These are phyloP conservation scores for Pomacea canaliculata DNA, from an alignment of 2,888 invertebrate species.

Conservation along the genomic window DNA sequence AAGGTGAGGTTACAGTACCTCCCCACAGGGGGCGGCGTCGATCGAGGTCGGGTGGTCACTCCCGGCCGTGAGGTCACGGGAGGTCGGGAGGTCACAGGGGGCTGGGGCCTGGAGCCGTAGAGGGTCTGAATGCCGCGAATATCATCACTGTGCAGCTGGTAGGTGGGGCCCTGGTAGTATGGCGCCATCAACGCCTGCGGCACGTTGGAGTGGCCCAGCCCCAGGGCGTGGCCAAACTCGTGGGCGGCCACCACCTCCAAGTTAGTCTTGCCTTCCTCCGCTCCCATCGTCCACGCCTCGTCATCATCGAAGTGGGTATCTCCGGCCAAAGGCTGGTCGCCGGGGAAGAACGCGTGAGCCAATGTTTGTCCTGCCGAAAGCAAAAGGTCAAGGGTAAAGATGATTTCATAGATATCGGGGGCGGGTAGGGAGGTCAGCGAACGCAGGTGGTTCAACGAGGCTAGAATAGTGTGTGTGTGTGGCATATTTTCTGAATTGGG, in stretches of 20 bases:
- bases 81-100: conserved; percentile 27
- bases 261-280: conserved; percentile 38
- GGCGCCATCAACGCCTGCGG: conserved; percentile 67
- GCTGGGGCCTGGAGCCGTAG: conserved; percentile 55
- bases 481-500: no score
- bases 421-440: neutral
- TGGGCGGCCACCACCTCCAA: conserved; percentile 67
- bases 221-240: conserved; percentile 69
- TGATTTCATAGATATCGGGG: neutral
- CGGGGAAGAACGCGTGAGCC: conserved; percentile 69
- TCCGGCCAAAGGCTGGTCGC: conserved; percentile 51
- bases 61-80: conserved; percentile 28
- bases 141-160: conserved; percentile 61
- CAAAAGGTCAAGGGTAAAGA: no score
- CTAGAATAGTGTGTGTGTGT: no score
- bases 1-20: conserved; percentile 40
- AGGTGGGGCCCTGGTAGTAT: conserved; percentile 63
- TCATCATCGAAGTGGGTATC: conserved; percentile 68
- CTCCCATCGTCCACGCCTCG: conserved; percentile 63
- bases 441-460: neutral
- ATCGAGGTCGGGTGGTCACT: conserved; percentile 20
- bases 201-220: conserved; percentile 65
- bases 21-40: conserved; percentile 24
- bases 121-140: conserved; percentile 60
- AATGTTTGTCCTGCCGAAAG: conserved; percentile 55